phyloP scores from a whole-genome alignment of 2,888 invertebrate species.

The Psylliodes chrysocephalus region DNA sequence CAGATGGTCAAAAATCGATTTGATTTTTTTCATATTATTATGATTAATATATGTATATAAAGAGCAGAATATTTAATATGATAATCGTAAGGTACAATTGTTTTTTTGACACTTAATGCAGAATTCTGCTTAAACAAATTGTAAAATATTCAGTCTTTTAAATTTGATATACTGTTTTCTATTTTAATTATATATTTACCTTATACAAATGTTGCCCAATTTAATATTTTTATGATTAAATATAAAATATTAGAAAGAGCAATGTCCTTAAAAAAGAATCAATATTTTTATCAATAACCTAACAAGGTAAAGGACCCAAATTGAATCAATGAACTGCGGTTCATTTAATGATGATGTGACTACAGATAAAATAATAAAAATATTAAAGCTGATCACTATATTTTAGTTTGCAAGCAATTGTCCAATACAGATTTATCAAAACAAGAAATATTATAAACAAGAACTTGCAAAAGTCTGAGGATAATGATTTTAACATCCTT shows the following conservation, averaged over 20 bases:
- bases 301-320: slow-evolving; percentile 8
- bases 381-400: slow-evolving; percentile 20
- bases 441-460: neutral
- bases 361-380: slow-evolving; percentile 10
- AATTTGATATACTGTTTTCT: slow-evolving; percentile 15
- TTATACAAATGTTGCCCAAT: neutral
- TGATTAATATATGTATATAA: too few species aligned
- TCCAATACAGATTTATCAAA: neutral
- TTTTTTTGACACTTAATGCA: neutral
- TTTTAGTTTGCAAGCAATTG: slow-evolving; percentile 6
- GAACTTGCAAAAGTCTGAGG: slow-evolving; percentile 8
- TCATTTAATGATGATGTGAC: slow-evolving; percentile 17
- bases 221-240: neutral
- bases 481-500: slow-evolving; percentile 7
- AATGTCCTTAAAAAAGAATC: neutral
- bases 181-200: neutral
- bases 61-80: neutral
- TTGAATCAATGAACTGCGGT: slow-evolving; percentile 2
- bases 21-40: too few species aligned
- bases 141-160: slow-evolving; percentile 23
- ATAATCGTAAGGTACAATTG: neutral
- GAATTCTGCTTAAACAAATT: neutral
- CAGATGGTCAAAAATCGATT: too few species aligned
- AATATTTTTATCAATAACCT: slow-evolving; percentile 10
- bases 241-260: neutral